Base-by-base conservation (phyloP, 1,140 invertebrate species). In the Orussus abietinus region DNA sequence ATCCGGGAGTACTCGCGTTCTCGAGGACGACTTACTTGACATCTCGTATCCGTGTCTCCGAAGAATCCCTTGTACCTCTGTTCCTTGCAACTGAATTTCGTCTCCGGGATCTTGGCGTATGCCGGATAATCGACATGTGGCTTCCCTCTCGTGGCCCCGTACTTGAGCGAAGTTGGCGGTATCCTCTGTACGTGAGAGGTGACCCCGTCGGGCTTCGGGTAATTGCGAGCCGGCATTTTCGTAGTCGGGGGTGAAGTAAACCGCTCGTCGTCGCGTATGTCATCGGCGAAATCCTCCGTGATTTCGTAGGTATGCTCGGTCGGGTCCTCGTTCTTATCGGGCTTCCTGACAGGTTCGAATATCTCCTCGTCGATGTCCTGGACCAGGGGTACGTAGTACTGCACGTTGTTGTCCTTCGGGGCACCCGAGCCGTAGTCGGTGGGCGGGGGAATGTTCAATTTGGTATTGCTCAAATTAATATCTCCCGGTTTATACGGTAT, bases 41-140 rank as follows among this genome's bases (percentile, higher is more conserved):
- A 92, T 47, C 83, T 78, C 0, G 89, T 90, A 42, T 87, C 82
- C 1, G 88, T 84, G 71, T 93, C 90, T 5, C 88, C 90, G 55
- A 92, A 93, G 67, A 93, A 92, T 31, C 90, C 89, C 54, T 92
- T 92, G 63, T 92, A 92, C 5, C 88, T 74, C 61, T 92, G 88
- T 21, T 84, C 79, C 37, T 87, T 87, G 64, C 90, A 92, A 62
- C 82, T 80, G 62, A 93, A 93, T 45, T 72, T 78, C 0, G 90
- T 92, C 44, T 78, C 68, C 0, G 90, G 90, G 37, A 92, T 90
- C 14, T 71, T 74, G 2, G 81, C 77, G 7, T 88, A 79, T 15
- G 80, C 84, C 0, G 90, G 90, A 72, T 92, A 93, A 68, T 93
- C 89, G 3, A 90, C 67, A 11, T 88, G 84, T 1, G 89, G 82